Percentiles rank a stretch among this genome's conserved stretches.
phyloP scores from a whole-genome alignment of 2,888 invertebrate species.

The Drosophila limbata region DNA sequence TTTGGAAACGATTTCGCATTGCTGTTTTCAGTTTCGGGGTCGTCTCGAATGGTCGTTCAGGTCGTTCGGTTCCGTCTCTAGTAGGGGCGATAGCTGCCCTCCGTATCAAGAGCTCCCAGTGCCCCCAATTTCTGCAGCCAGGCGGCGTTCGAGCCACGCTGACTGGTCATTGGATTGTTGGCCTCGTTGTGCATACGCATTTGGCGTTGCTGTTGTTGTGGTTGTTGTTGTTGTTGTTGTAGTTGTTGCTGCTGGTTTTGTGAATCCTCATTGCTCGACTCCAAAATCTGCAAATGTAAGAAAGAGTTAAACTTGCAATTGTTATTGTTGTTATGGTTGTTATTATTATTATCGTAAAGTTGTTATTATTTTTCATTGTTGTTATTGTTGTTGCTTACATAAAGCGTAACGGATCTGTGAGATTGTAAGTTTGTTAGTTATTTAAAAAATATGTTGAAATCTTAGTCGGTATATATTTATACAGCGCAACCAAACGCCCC shows the following conservation, averaged over 20 bases:
- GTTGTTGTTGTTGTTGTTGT: slow-evolving; percentile 45
- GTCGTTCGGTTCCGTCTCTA: slow-evolving; percentile 38
- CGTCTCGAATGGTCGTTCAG: slow-evolving; percentile 43
- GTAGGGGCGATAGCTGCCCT: slow-evolving; percentile 76
- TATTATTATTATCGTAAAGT: slow-evolving; percentile 59
- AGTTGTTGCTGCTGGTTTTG: slow-evolving; percentile 60
- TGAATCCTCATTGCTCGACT: slow-evolving; percentile 84
- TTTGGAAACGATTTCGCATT: slow-evolving; percentile 40
- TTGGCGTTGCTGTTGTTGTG: slow-evolving; percentile 60
- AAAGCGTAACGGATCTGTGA: slow-evolving; percentile 56
- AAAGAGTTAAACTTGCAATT: slow-evolving; percentile 64
- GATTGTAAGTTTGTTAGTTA: slow-evolving; percentile 63
- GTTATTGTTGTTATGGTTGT: slow-evolving; percentile 58
- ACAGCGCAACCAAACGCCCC: slow-evolving; percentile 21
- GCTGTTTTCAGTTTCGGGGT: slow-evolving; percentile 28
- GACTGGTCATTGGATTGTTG: slow-evolving; percentile 60
- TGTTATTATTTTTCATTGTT: slow-evolving; percentile 45
- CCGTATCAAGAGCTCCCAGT: slow-evolving; percentile 74
- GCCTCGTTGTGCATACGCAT: slow-evolving; percentile 76
- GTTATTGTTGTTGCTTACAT: slow-evolving; percentile 45
- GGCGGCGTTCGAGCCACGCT: slow-evolving; percentile 67
- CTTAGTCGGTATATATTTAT: slow-evolving; percentile 36
- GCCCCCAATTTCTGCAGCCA: slow-evolving; percentile 79
- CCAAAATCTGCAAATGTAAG: slow-evolving; percentile 84
- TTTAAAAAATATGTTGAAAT: slow-evolving; percentile 78